Conservation (phyloP, 2,888 invertebrate genomes). For the Pasiphila rectangulata region DNA sequence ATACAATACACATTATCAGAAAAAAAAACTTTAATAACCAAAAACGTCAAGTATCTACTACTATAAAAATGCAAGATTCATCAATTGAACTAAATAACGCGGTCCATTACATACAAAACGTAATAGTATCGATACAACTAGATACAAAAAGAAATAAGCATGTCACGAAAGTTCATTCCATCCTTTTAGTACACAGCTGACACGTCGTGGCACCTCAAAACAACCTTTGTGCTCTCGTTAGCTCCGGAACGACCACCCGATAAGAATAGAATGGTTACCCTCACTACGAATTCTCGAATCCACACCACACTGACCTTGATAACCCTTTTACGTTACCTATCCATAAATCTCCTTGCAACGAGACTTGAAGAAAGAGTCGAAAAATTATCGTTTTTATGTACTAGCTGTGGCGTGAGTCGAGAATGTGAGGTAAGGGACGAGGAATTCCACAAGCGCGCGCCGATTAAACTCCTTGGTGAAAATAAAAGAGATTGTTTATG, state of each 20-base stretch:
- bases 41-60: too few relatives aligned
- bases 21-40: too few relatives aligned
- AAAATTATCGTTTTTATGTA: not conserved
- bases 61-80: too few relatives aligned
- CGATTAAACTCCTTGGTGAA: conserved; percentile 77
- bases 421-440: conserved; percentile 38
- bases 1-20: too few relatives aligned
- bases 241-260: conserved; percentile 73
- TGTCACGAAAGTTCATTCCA: conserved; percentile 59
- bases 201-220: conserved; percentile 73
- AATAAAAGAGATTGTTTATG: conserved; percentile 80
- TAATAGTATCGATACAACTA: conserved; percentile 35
- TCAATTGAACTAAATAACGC: conserved; percentile 28
- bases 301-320: conserved; percentile 1
- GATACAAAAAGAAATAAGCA: conserved; percentile 49
- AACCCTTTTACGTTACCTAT: not conserved
- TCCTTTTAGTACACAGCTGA: conserved; percentile 57
- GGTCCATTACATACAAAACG: conserved; percentile 33
- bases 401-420: conserved; percentile 10
- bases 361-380: not conserved
- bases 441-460: conserved; percentile 74
- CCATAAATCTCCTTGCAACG: not conserved
- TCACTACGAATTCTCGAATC: conserved; percentile 21
- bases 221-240: conserved; percentile 76
- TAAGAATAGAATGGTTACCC: conserved; percentile 57